Percentiles rank a stretch among this genome's conserved stretches.
Evolutionary conservation across 1,140 invertebrate species (phyloP).

Genomic region (Drosophila paulistorum): DNA sequence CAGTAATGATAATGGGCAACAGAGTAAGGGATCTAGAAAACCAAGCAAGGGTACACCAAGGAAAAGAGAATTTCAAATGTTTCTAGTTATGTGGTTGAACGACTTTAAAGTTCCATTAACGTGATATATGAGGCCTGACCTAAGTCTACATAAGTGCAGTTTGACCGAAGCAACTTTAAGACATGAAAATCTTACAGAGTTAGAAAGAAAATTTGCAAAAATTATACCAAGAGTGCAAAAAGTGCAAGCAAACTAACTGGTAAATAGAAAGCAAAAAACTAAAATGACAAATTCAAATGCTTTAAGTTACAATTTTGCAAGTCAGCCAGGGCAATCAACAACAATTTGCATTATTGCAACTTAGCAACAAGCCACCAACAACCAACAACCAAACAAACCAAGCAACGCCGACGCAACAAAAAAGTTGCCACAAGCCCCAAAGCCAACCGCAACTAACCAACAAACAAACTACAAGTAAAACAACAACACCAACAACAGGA

Average conservation of each 20-base stretch:
- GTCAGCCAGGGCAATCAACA: conserved; percentile 59
- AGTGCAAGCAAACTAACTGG: not conserved
- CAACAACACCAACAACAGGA: conserved; percentile 15
- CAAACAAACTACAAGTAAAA: conserved; percentile 40
- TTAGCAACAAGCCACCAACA: conserved; percentile 29
- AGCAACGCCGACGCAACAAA: conserved; percentile 25
- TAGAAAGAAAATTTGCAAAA: not conserved
- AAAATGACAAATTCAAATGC: conserved; percentile 59
- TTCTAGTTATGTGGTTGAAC: conserved; percentile 24
- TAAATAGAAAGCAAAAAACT: not conserved
- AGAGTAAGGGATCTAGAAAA: conserved; percentile 17
- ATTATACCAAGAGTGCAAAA: conserved; percentile 6
- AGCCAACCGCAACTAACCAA: conserved; percentile 52
- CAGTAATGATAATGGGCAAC: conserved; percentile 35
- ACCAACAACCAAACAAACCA: conserved; percentile 19
- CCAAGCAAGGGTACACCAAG: not conserved
- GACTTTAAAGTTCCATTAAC: conserved; percentile 53
- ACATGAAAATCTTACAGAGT: not conserved
- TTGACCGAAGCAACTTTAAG: not conserved
- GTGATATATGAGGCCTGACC: not conserved
- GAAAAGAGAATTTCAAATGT: conserved; percentile 11
- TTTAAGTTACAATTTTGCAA: conserved; percentile 66
- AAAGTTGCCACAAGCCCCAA: conserved; percentile 54
- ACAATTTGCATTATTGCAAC: conserved; percentile 78
- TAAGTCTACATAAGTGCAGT: conserved; percentile 17